Evolutionary conservation across 2,113 vertebrate genomes (phyloP), one percentile per base, ranked within the genome.

Genomic region (Platichthys stellatus): DNA sequence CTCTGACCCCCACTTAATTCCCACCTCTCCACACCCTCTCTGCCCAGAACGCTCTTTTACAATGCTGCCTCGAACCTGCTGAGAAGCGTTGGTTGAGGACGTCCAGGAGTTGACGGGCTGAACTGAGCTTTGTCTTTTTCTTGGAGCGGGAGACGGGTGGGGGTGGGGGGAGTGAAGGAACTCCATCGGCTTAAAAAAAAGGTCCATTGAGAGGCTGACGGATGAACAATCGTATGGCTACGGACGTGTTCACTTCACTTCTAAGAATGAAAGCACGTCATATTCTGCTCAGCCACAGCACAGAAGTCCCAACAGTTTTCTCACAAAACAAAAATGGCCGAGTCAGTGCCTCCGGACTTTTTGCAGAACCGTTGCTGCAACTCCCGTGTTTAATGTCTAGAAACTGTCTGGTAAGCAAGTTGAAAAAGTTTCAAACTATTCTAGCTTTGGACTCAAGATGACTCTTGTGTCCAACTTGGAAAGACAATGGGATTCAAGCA

Each of bases 1-100:
- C 83, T 75, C 85, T 90, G 82, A 90, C 86, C 87, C 86, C 83
- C 63, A 40, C 70, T 76, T 86, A 82, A 89, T 82, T 86, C 82
- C 86, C 72, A 83, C 77, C 85, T 86, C 84, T 89, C 77, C 75
- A 65, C 86, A 88, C 86, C 79, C 84, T 77, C 67, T 69, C 67
- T 71, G 31, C 82, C 80, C 75, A 65, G 86, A 80, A 21, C n/a
- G 54, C 62, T 38, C 72, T n/a, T 81, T 82, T 49, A 89, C 78
- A 84, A 76, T 4, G 49, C 86, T 53, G 70, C 83, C 43, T 56
- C 24, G 43, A 31, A 73, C 80, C 74, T 63, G 76, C 87, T 70
- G 85, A 85, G 84, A 86, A 83, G 79, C 67, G 72, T 35, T 18
- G 43, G 68, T 78, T 72, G 78, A 86, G 67, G 80, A 81, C 69